phyloP scores from a whole-genome alignment of 1,140 invertebrate species.

The Saccostrea glomerata region DNA sequence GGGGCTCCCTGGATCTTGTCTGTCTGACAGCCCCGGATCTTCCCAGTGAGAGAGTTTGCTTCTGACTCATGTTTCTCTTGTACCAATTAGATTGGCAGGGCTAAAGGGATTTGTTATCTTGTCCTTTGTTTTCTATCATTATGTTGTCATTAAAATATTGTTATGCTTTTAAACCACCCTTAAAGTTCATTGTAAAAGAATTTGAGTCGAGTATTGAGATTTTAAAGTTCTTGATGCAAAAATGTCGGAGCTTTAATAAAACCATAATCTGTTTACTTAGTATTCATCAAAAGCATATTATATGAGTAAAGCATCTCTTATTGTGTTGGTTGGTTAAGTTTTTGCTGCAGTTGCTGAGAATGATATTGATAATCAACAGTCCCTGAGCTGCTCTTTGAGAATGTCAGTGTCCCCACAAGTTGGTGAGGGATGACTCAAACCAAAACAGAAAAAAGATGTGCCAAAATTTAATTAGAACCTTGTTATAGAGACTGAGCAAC shows the following conservation, averaged over 20 bases:
- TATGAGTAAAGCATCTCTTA: neutral
- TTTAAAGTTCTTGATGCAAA: neutral
- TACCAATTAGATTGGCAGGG: conserved; percentile 3
- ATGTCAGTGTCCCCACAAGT: neutral
- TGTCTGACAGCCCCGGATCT: conserved; percentile 26
- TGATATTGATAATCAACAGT: neutral
- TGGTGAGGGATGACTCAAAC: conserved; percentile 13
- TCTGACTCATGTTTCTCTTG: conserved; percentile 31
- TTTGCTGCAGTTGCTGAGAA: neutral
- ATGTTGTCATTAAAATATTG: conserved; percentile 16
- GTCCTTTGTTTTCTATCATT: conserved; percentile 20
- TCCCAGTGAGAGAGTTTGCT: conserved; percentile 9
- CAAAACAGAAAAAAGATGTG: conserved; percentile 5
- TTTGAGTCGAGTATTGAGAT: neutral
- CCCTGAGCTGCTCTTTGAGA: neutral
- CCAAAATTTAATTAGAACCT: conserved; percentile 32
- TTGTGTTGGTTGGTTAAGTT: neutral
- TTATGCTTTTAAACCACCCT: conserved; percentile 6
- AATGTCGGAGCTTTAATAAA: neutral
- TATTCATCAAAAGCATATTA: conserved; percentile 18
- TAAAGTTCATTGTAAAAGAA: neutral
- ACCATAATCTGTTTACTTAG: neutral
- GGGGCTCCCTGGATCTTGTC: conserved; percentile 24
- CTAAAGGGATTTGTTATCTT: conserved; percentile 30
- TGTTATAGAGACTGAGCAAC: neutral